Base-by-base conservation (phyloP, 2,888 invertebrate genomes). In the Lypha dubia region DNA sequence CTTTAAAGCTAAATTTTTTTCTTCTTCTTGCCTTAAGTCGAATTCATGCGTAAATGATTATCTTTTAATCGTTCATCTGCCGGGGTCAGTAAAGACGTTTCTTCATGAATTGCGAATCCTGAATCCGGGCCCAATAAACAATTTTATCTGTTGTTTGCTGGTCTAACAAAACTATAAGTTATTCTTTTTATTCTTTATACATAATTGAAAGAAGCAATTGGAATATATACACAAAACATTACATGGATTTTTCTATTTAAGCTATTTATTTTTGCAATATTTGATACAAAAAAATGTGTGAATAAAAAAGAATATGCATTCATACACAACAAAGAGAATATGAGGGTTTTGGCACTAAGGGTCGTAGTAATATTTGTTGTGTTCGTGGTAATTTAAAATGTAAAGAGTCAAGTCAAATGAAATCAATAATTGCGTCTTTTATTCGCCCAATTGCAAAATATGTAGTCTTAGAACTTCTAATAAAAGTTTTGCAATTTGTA, bases 171-270 rank as follows among this genome's bases (percentile, higher is more conserved):
- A 24, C 0, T 20, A 7, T 6, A 22, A n/a, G n/a, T 65, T 63
- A n/a, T 20, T 49, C 1, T 35, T 0, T 17, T 73, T 28, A 38
- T 60, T 60, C n/a, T 44, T 49, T 53, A 28, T 56, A 75, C 65
- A 65, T 28, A 41, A 35, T 3, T 24, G 9, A 28, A 17, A 35
- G 11, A 35, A 60, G n/a, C 38, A 41, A 53, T 53, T 75, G 44
- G 2, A 53, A 53, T 63, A 51, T 63, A 38, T 22, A 60, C 13
- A 8, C 20, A 58, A 63, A 44, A 77, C n/a, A 60, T 49, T 41
- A 73, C 51, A 76, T 71, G 65, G 53, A 51, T 75, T 79, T 65
- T 63, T 71, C 68, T 28, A 80, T 71, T 84, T 84, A 75, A 71
- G 58, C 75, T 74, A 46, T 79, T 79, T 62, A 73, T 49, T 67